Conservation (phyloP, 2,113 vertebrate species). For the Clarias batrachus region DNA sequence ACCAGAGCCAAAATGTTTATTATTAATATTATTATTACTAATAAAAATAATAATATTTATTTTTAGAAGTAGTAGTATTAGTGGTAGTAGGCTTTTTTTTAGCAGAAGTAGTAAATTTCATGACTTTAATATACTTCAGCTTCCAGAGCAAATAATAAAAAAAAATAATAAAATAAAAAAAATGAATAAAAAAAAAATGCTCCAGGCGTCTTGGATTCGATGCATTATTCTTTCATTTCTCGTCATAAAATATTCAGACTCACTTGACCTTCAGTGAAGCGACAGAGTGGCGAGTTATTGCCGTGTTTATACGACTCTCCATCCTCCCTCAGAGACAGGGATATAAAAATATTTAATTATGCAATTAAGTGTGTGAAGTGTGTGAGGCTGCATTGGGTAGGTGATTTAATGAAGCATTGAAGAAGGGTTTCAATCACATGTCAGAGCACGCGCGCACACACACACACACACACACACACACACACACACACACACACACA, state of each 20-base stretch:
- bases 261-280: conserved; percentile 26
- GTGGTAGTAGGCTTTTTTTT: not conserved
- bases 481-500: not conserved
- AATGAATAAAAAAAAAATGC: not conserved
- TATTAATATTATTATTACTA: not conserved
- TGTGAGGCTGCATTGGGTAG: not conserved
- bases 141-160: not conserved
- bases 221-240: conserved; percentile 10
- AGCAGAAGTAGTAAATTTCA: not conserved
- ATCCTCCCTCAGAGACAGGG: not conserved
- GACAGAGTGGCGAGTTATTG: conserved; percentile 22
- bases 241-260: conserved; percentile 17
- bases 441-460: not conserved
- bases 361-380: conserved; percentile 26
- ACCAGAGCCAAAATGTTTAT: not conserved
- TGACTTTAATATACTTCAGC: not conserved
- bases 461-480: not conserved
- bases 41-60: not conserved
- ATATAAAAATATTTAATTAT: conserved; percentile 29
- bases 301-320: conserved; percentile 13
- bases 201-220: not conserved
- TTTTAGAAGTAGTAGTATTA: not conserved
- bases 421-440: not conserved
- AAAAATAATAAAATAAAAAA: not conserved
- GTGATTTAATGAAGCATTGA: not conserved